Conservation (phyloP, 2,888 invertebrate species). For the Lithophane semibrunnea region DNA sequence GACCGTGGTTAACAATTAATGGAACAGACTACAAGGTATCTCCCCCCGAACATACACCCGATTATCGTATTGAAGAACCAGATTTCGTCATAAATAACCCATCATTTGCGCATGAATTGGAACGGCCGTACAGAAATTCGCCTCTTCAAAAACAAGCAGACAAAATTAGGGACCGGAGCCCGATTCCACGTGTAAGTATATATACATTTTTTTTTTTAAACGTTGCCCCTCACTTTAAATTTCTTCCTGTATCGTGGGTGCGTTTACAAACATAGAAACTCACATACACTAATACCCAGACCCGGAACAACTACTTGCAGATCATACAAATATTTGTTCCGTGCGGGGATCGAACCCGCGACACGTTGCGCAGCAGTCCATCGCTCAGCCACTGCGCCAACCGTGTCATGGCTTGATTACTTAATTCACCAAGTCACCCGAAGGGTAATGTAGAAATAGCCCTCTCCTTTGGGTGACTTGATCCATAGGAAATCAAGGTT, state of each 20-base stretch:
- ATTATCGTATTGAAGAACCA: slow-evolving; percentile 47
- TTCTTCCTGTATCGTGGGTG: too few relatives aligned
- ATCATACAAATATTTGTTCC: too few relatives aligned
- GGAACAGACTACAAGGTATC: background rate
- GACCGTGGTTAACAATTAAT: background rate
- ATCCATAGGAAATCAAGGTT: background rate
- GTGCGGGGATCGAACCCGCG: too few relatives aligned
- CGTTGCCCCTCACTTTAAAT: too few relatives aligned
- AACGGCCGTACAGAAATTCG: slow-evolving; percentile 44
- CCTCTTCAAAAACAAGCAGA: slow-evolving; percentile 5
- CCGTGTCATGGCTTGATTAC: background rate
- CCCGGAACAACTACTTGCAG: too few relatives aligned
- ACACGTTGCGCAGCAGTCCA: too few relatives aligned
- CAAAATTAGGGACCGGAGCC: too few relatives aligned
- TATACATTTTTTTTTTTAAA: too few relatives aligned
- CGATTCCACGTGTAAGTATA: background rate
- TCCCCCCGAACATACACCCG: background rate
- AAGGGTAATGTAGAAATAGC: background rate
- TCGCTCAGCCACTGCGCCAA: too few relatives aligned
- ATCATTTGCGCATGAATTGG: background rate
- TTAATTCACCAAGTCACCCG: background rate
- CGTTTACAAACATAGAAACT: too few relatives aligned
- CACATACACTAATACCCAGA: too few relatives aligned
- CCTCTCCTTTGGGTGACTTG: background rate
- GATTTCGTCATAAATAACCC: background rate